Percentiles rank a stretch among this genome's conserved stretches.
These are phyloP conservation scores for Phortica variegata DNA, from an alignment of 1,140 invertebrate species.

Conservation along the genomic window DNA sequence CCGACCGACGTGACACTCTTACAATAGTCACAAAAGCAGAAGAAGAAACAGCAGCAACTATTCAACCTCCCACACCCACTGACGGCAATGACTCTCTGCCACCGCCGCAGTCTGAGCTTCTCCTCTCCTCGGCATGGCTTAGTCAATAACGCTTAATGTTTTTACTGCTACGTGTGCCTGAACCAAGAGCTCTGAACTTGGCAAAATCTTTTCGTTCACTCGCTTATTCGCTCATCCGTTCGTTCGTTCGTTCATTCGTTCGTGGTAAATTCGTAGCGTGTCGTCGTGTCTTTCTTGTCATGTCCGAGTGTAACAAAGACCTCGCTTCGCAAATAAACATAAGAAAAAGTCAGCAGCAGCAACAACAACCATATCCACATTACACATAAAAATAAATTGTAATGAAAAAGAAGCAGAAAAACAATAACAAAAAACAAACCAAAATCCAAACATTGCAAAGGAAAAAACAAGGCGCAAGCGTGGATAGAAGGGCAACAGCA, in stretches of 20 bases:
- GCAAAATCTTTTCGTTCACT: too few relatives aligned
- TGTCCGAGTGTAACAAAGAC: constrained; percentile 53
- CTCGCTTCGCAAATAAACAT: constrained; percentile 40
- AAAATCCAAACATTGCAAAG: constrained; percentile 34
- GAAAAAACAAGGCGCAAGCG: constrained; percentile 52
- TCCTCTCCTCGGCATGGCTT: too few relatives aligned
- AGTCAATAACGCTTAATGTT: too few relatives aligned
- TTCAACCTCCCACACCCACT: too few relatives aligned
- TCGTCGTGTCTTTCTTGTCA: constrained; percentile 51
- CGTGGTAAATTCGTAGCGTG: constrained; percentile 53
- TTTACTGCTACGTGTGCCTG: too few relatives aligned
- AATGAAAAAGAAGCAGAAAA: constrained; percentile 31
- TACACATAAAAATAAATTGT: constrained; percentile 55
- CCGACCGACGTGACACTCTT: constrained; percentile 21
- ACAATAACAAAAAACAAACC: constrained; percentile 15
- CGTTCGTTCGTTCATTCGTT: too few relatives aligned
- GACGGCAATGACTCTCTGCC: too few relatives aligned
- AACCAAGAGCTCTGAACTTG: too few relatives aligned
- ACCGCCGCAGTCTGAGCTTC: neutral
- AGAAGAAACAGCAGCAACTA: neutral
- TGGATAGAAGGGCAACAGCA: constrained; percentile 5
- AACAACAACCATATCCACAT: constrained; percentile 45
- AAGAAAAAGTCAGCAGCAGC: constrained; percentile 9
- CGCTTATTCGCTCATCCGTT: too few relatives aligned
- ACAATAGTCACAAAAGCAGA: constrained; percentile 32